Conservation (phyloP, 2,113 vertebrate species). For the Trematocara nigrifrons region DNA sequence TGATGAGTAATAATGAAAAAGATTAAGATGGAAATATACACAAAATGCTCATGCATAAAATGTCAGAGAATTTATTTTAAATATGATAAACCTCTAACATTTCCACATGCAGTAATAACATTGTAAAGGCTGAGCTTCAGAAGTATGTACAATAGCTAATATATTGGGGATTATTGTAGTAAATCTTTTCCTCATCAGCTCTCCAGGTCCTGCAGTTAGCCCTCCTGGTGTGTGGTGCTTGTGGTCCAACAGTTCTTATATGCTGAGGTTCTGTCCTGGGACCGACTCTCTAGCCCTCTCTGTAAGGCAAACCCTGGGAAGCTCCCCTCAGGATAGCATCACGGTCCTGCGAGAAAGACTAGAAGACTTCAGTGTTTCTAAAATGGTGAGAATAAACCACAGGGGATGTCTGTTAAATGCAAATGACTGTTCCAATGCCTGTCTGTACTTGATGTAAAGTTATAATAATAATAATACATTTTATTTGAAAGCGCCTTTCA, state of each 20-base stretch:
- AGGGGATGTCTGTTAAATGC: neutral
- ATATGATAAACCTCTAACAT: neutral
- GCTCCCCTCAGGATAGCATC: slow-evolving; percentile 62
- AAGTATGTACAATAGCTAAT: neutral
- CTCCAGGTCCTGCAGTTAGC: slow-evolving; percentile 39
- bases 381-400: slow-evolving; percentile 69
- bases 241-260: slow-evolving; percentile 64
- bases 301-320: slow-evolving; percentile 33
- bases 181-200: slow-evolving; percentile 56
- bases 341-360: slow-evolving; percentile 76
- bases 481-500: too few species aligned
- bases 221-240: slow-evolving; percentile 65
- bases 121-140: neutral
- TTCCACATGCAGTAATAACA: neutral
- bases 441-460: neutral
- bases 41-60: neutral
- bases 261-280: slow-evolving; percentile 69
- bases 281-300: slow-evolving; percentile 73
- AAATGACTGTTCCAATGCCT: neutral
- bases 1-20: neutral
- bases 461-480: too few species aligned
- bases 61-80: neutral
- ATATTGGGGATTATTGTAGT: neutral
- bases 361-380: slow-evolving; percentile 65
- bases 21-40: neutral